Evolutionary conservation across 2,113 vertebrate genomes (phyloP), one percentile per base, ranked within the genome.

Genomic region (Lamprotornis superbus): DNA sequence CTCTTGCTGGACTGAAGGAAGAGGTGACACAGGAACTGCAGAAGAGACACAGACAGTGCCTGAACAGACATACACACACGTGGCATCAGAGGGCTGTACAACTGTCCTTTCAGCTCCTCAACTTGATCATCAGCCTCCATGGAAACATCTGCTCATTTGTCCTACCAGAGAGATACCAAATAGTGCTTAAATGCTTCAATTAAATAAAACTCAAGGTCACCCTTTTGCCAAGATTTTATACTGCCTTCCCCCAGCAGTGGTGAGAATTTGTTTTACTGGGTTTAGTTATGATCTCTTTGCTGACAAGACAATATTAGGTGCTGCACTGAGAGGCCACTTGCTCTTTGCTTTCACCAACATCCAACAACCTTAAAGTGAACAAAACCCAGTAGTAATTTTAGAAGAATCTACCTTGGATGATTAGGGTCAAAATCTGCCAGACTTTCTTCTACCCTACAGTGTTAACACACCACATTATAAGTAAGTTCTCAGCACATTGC

Each of bases 141-240:
- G 50, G 83, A 82, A 88, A 74, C 30, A 15, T 30, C 70, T 74
- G 44, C 56, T 90, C 35, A 60, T 33, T 35, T 46, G 13, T 82
- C 65, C 57, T 61, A 35, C 37, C 25, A 24, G 25, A 77, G 40
- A 86, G 63, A 73, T 27, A 83, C 42, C 71, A 67, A 59, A 60
- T 3, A 76, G 22, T 61, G 23, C 57, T 91, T 68, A 27, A 92
- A 64, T 14, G 33, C 74, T 75, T 89, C 47, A 67, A 24, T 83
- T 80, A 75, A 95, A 95, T 93, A 93, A 90, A 97, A 76, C 11
- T 79, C 57, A 56, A 93, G 35, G 47, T 52, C 64, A 65, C 22
- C 25, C 8, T 65, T 91, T 30, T 88, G 75, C 44, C n/a, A 73
- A 31, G 33, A 56, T 44, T 83, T 93, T 60, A 15, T 37, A 80